These are phyloP conservation scores for Hippopotamyrus pictus DNA, from an alignment of 2,797 vertebrate genomes.

Conservation along the genomic window DNA sequence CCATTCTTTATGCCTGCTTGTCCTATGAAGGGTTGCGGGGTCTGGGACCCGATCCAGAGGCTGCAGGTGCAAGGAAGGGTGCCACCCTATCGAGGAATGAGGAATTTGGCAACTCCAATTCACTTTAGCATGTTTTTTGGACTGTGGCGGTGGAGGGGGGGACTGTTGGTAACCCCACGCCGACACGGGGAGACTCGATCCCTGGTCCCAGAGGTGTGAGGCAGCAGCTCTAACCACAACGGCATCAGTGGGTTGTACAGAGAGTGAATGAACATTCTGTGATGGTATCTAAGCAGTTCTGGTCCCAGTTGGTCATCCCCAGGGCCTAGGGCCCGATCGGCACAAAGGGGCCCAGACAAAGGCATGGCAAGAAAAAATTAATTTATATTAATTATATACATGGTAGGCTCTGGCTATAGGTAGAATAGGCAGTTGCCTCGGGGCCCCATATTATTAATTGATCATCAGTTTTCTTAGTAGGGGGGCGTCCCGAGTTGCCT, in stretches of 20 bases:
- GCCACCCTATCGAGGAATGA: neutral
- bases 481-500: neutral
- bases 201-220: neutral
- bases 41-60: neutral
- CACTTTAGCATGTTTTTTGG: neutral
- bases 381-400: neutral
- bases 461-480: neutral
- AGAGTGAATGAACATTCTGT: neutral
- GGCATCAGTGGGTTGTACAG: neutral
- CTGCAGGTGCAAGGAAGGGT: neutral
- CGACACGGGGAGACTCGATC: neutral
- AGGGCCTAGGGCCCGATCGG: neutral
- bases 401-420: neutral
- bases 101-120: neutral
- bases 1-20: neutral
- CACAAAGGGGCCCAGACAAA: neutral
- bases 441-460: neutral
- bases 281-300: neutral
- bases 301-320: neutral
- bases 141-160: neutral
- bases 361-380: neutral
- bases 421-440: neutral
- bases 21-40: neutral
- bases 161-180: neutral
- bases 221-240: neutral